phyloP scores from a whole-genome alignment of 2,113 vertebrate species.

The Symphodus melops region DNA sequence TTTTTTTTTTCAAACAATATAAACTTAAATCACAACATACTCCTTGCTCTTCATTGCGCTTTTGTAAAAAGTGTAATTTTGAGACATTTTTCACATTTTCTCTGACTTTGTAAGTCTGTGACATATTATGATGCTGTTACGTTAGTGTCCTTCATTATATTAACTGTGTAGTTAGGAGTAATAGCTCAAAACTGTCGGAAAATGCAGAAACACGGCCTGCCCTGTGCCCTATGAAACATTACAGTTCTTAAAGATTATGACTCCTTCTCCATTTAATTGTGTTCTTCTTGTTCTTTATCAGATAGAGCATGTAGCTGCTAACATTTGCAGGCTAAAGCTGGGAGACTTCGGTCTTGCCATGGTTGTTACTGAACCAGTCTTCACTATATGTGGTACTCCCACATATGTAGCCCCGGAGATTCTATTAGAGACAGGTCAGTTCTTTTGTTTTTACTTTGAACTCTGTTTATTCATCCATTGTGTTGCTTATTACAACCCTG shows the following conservation, averaged over 20 bases:
- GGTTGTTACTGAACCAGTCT: slow-evolving; percentile 93
- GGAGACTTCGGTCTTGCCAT: slow-evolving; percentile 98
- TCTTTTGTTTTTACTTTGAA: background rate
- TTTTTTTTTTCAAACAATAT: too few relatives aligned
- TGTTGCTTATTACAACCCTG: background rate
- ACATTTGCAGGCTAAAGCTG: slow-evolving; percentile 90
- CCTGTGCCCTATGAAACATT: background rate
- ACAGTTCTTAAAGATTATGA: background rate
- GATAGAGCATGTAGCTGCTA: slow-evolving; percentile 90
- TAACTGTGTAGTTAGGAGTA: too few relatives aligned
- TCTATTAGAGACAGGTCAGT: slow-evolving; percentile 92
- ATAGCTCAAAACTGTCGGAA: too few relatives aligned
- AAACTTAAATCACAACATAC: too few relatives aligned
- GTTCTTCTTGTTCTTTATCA: slow-evolving; percentile 56
- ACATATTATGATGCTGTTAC: too few relatives aligned
- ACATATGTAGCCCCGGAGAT: slow-evolving; percentile 98
- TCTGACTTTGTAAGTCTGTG: too few relatives aligned
- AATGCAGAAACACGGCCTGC: background rate
- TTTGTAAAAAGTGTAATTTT: too few relatives aligned
- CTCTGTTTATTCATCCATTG: background rate
- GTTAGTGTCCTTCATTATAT: too few relatives aligned
- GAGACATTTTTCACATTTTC: too few relatives aligned
- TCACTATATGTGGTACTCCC: slow-evolving; percentile 98
- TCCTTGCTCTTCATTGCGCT: too few relatives aligned
- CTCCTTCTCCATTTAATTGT: slow-evolving; percentile 1